Evolutionary conservation across 2,113 vertebrate genomes (phyloP), one percentile per base, ranked within the genome.

Genomic region (Garra rufa): DNA sequence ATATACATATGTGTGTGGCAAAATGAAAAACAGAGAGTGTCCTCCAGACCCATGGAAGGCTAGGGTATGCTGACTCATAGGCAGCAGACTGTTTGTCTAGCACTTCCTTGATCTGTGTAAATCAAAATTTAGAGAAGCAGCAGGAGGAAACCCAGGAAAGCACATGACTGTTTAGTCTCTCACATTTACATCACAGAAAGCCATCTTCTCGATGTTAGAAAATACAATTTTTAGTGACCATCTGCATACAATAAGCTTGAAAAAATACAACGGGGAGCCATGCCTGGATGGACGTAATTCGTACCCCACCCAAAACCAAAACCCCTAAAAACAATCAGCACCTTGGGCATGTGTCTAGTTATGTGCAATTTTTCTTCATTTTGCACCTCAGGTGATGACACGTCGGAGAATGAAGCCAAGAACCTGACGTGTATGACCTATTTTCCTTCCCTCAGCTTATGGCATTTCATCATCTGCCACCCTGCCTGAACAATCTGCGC

Each of bases 391-490:
- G 89, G 89, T 90, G 90, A 90, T 55, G 85, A 88, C 88, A 81
- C 87, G 81, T 83, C 46, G 50, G 77, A 65, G 80, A 84, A 82
- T 81, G 75, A 83, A 84, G 85, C 82, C 85, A 63, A 71, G 44
- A 81, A 79, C 75, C 83, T 76, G 55, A 61, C 30, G 43, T 81
- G 71, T 89, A 86, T 92, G 92, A 93, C 91, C 92, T 91, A 94
- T 92, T 92, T 94, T 89, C 44, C 82, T 70, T 26, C 84, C 61
- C 83, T 69, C 85, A 80, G 75, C 79, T 90, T 85, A 48, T 74
- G 50, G 65, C 83, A 87, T 92, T 91, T 86, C 91, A 89, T 92
- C 89, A 90, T 89, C 89, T 84, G 88, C 85, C 88, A 73, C 83
- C 76, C 52, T 81, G 74, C 46, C 57, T 76, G 74, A 34, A 46